These are phyloP conservation scores for Vidua macroura DNA, from an alignment of 2,113 vertebrate genomes.

Conservation along the genomic window DNA sequence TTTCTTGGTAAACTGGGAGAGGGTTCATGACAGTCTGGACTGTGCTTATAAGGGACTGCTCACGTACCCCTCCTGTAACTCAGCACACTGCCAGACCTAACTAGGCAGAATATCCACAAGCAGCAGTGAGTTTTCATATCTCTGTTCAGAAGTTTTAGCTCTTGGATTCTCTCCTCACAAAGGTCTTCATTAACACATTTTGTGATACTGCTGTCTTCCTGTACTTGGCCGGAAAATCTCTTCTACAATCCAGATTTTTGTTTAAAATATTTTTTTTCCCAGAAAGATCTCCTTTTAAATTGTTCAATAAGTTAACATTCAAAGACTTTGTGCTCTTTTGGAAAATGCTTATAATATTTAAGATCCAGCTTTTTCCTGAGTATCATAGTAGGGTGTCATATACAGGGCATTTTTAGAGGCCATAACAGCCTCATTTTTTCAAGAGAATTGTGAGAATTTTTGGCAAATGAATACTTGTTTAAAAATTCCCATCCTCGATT, in stretches of 20 bases:
- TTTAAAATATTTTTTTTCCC: not conserved
- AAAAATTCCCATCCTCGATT: not conserved
- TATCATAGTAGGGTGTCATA: not conserved
- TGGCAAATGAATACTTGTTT: not conserved
- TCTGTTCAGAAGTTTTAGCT: not conserved
- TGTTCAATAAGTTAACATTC: not conserved
- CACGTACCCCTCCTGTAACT: not conserved
- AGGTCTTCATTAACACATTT: not conserved
- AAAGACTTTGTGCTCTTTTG: not conserved
- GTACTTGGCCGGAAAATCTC: not conserved
- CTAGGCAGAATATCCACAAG: not conserved
- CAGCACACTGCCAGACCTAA: not conserved
- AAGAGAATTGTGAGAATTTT: not conserved
- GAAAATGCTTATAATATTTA: not conserved
- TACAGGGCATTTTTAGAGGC: not conserved
- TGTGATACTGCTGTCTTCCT: not conserved
- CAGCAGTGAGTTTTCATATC: not conserved
- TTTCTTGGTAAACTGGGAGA: not conserved
- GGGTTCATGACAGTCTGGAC: not conserved
- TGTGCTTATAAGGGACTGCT: too few relatives aligned
- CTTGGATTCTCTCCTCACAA: not conserved
- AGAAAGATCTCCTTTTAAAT: not conserved
- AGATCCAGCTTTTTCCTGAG: not conserved
- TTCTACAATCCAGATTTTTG: not conserved
- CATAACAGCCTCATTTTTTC: not conserved